Evolutionary conservation across 2,888 invertebrate species (phyloP).

Genomic region (Malthinus seriepunctatus): DNA sequence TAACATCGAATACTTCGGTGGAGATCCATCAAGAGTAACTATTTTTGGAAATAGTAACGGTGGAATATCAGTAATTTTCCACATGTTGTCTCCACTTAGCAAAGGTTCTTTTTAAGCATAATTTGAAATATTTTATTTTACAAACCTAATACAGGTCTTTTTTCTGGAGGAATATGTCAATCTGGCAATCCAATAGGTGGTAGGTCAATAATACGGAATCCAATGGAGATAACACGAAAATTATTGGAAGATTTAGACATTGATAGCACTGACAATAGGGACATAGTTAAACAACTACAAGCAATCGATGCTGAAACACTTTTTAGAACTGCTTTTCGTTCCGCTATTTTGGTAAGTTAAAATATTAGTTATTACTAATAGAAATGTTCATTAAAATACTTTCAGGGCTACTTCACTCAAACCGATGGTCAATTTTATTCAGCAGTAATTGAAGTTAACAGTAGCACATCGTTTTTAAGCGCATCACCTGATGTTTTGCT

Average conservation of each 20-base stretch:
- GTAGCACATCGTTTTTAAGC: conserved; percentile 4
- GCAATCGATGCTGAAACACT: conserved; percentile 13
- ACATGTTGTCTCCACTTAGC: conserved; percentile 27
- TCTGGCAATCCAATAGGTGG: conserved; percentile 36
- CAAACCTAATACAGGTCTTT: conserved; percentile 18
- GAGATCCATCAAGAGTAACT: conserved; percentile 35
- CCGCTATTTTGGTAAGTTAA: background rate
- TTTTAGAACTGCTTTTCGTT: background rate
- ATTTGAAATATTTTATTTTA: no score
- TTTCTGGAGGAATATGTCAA: conserved; percentile 36
- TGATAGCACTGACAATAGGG: conserved; percentile 18
- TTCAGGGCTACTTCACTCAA: background rate
- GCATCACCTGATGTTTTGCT: conserved; percentile 1
- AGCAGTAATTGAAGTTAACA: background rate
- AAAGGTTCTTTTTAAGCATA: conserved; percentile 21
- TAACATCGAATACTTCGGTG: conserved; percentile 36
- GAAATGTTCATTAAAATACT: no score
- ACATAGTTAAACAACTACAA: conserved; percentile 32
- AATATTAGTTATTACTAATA: no score
- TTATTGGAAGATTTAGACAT: conserved; percentile 29
- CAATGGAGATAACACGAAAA: conserved; percentile 19
- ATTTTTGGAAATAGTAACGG: conserved; percentile 40
- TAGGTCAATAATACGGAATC: conserved; percentile 33
- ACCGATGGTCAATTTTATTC: conserved; percentile 2
- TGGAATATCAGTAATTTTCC: conserved; percentile 35